phyloP scores from a whole-genome alignment of 2,888 invertebrate genomes.

The Galeopsomyia nigrocyanea region DNA sequence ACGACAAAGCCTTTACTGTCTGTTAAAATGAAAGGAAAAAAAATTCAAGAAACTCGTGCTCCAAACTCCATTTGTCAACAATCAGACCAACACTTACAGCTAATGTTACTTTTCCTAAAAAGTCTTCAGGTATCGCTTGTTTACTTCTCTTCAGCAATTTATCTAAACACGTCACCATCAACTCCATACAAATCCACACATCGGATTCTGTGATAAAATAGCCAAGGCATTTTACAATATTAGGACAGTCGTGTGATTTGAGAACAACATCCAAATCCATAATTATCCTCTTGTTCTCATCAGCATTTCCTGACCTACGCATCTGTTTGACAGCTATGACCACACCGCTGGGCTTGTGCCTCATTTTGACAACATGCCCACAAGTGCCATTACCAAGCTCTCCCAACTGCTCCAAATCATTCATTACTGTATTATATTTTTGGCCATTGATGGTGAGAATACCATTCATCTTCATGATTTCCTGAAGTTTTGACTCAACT shows the following conservation, averaged over 20 bases:
- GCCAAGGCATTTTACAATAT: conserved; percentile 96
- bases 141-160: conserved; percentile 90
- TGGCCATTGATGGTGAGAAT: conserved; percentile 86
- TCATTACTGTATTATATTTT: conserved; percentile 84
- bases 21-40: conserved; percentile 63
- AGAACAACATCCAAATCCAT: conserved; percentile 99
- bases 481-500: conserved; percentile 86
- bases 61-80: too few species aligned
- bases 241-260: conserved; percentile 97
- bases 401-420: conserved; percentile 87
- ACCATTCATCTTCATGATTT: conserved; percentile 94
- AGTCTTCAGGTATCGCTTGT: conserved; percentile 93
- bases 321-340: conserved; percentile 98
- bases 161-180: conserved; percentile 99
- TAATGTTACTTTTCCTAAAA: conserved; percentile 96
- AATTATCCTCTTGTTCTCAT: conserved; percentile 97
- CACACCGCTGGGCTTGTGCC: conserved; percentile 86
- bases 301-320: conserved; percentile 95
- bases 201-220: conserved; percentile 98
- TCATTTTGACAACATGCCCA: conserved; percentile 98
- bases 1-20: conserved; percentile 96
- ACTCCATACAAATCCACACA: conserved; percentile 99
- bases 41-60: too few species aligned
- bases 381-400: conserved; percentile 96
- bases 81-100: conserved; percentile 77